Evolutionary conservation across 2,888 invertebrate genomes (phyloP), one percentile per base, ranked within the genome.

Genomic region (Bimastos eiseni): DNA sequence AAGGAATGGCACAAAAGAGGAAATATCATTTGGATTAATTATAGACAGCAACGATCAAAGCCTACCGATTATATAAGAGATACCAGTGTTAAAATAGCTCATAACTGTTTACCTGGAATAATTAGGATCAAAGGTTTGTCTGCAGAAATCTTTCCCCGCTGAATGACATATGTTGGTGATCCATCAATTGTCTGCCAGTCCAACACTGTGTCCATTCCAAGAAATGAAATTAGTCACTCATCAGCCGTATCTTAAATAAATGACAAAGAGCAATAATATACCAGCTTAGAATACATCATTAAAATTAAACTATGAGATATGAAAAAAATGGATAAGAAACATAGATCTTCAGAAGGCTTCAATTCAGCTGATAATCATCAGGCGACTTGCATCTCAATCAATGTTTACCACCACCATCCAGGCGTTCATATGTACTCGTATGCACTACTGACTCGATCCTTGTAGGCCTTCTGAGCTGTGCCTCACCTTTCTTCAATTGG

Each of bases 71-170:
- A 41, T n/a, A n/a, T 44, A 3, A 44, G 2, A 15, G 13, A 17
- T 41, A 41, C 49, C 49, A 49, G 24, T 1, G 70, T 70, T 70
- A n/a, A n/a, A 70, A 70, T 70, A 70, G 70, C 30, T n/a, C n/a
- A n/a, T 70, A 6, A n/a, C 70, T 70, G 30, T n/a, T n/a, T 15
- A 86, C 86, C 86, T 86, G 86, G 86, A 86, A 86, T 86, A 37
- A 86, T 86, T 2, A 86, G 86, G 37, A 86, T 34, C 34, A 86
- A 33, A 86, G 86, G 86, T 33, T 86, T 86, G 8, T 34, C 86
- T 36, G 34, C 37, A 24, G 86, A 86, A 86, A 86, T 86, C 86
- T 86, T 37, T 34, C 86, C 86, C 36, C n/a, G 30, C 36, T 86
- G 86, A 86, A 86, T 86, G 34, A 86, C 37, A 86, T 86, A 86